Conservation (phyloP, 1,140 invertebrate species). For the Drosophila sp. region DNA sequence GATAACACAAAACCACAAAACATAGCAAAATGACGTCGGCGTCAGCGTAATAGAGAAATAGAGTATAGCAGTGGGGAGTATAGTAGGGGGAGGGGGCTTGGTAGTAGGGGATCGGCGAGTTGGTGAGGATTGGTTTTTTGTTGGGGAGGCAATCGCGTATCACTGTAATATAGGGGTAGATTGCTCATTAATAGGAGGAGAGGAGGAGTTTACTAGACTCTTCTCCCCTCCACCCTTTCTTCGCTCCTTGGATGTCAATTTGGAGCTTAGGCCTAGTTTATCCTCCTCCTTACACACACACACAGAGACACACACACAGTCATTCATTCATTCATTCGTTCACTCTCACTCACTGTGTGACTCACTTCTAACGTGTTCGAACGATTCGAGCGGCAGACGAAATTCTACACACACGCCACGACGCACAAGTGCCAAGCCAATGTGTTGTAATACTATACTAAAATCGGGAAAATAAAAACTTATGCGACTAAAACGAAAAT, state of each 20-base stretch:
- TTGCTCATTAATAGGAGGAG: constrained; percentile 38
- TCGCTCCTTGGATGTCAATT: constrained; percentile 20
- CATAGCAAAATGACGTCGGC: constrained; percentile 55
- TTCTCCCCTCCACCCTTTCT: background rate
- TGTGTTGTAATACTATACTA: constrained; percentile 54
- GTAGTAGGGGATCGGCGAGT: no score
- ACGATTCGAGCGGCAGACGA: constrained; percentile 11
- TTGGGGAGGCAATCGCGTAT: constrained; percentile 33
- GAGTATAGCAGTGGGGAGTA: background rate
- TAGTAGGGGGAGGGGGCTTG: background rate
- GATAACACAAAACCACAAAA: constrained; percentile 61
- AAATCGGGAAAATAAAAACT: constrained; percentile 72
- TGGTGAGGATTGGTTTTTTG: background rate
- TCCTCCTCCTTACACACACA: background rate
- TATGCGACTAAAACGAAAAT: constrained; percentile 81
- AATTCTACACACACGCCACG: background rate
- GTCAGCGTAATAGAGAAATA: constrained; percentile 74
- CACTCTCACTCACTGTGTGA: constrained; percentile 30
- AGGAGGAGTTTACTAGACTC: background rate
- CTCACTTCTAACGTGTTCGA: constrained; percentile 50
- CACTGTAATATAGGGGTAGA: constrained; percentile 68
- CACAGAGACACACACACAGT: constrained; percentile 14
- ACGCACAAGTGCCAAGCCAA: constrained; percentile 52
- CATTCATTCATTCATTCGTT: background rate
- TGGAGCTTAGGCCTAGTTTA: constrained; percentile 13